Evolutionary conservation across 2,888 invertebrate genomes (phyloP).

Genomic region (Rosalia funebris): DNA sequence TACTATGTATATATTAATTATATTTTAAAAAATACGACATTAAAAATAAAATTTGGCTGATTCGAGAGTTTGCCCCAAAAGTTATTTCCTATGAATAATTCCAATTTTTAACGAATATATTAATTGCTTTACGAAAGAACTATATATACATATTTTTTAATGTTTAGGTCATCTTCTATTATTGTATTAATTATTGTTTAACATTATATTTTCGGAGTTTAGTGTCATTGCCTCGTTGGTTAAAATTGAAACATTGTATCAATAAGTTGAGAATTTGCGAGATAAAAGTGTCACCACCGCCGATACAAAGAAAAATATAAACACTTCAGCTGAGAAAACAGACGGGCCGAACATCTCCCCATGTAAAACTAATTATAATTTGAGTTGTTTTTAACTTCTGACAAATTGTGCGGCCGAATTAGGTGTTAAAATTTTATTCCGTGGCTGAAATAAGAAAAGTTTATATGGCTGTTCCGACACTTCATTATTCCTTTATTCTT

Average conservation of each 20-base stretch:
- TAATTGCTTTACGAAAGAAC: too few species aligned
- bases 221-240: not conserved
- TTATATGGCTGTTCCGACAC: slow-evolving; percentile 60
- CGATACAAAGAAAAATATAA: slow-evolving; percentile 25
- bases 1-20: too few species aligned
- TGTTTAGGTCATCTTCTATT: too few species aligned
- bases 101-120: too few species aligned
- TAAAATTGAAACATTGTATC: slow-evolving; percentile 18
- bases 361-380: slow-evolving; percentile 27
- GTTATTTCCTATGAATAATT: too few species aligned
- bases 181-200: too few species aligned
- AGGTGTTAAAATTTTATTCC: slow-evolving; percentile 60
- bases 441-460: slow-evolving; percentile 61
- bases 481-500: slow-evolving; percentile 58
- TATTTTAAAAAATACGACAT: too few species aligned
- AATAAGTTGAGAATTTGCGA: slow-evolving; percentile 4
- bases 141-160: too few species aligned
- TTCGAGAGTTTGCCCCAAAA: too few species aligned
- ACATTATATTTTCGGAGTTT: not conserved
- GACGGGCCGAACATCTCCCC: slow-evolving; percentile 1
- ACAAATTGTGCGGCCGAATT: slow-evolving; percentile 55
- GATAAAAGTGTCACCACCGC: slow-evolving; percentile 21
- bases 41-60: too few species aligned
- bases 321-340: slow-evolving; percentile 25
- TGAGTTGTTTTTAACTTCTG: slow-evolving; percentile 27